Evolutionary conservation across 2,113 vertebrate species (phyloP).

Genomic region (Cichladusa arquata): DNA sequence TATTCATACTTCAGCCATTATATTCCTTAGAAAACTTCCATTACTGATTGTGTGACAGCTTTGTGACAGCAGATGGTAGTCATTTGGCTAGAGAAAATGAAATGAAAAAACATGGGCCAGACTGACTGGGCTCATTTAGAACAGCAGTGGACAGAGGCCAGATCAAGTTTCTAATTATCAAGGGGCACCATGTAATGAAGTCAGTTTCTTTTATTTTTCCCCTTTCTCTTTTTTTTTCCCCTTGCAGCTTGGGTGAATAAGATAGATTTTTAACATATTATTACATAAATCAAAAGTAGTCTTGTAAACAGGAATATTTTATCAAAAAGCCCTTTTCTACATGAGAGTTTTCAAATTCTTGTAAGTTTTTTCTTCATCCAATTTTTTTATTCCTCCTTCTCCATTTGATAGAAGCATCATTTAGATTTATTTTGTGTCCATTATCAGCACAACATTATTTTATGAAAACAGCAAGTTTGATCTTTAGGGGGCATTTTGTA

Average conservation of each 20-base stretch:
- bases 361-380: not conserved
- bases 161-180: conserved; percentile 76
- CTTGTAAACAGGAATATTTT: conserved; percentile 48
- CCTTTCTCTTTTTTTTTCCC: not conserved
- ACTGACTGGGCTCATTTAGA: conserved; percentile 78
- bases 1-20: conserved; percentile 76
- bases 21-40: conserved; percentile 80
- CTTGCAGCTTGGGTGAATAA: conserved; percentile 29
- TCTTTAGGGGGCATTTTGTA: conserved; percentile 31
- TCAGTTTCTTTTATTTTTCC: conserved; percentile 56
- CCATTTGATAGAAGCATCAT: not conserved
- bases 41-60: conserved; percentile 80
- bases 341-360: conserved; percentile 29
- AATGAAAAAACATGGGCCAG: conserved; percentile 76
- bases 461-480: conserved; percentile 12
- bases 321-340: conserved; percentile 13
- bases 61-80: conserved; percentile 83
- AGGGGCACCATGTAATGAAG: conserved; percentile 70
- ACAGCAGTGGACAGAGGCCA: conserved; percentile 79
- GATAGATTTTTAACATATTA: conserved; percentile 40
- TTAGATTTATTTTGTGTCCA: not conserved
- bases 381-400: not conserved
- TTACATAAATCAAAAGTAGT: conserved; percentile 47
- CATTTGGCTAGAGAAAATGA: conserved; percentile 81
- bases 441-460: conserved; percentile 15